Base-by-base conservation (phyloP, 2,797 vertebrate genomes). In the Crax fasciolata region DNA sequence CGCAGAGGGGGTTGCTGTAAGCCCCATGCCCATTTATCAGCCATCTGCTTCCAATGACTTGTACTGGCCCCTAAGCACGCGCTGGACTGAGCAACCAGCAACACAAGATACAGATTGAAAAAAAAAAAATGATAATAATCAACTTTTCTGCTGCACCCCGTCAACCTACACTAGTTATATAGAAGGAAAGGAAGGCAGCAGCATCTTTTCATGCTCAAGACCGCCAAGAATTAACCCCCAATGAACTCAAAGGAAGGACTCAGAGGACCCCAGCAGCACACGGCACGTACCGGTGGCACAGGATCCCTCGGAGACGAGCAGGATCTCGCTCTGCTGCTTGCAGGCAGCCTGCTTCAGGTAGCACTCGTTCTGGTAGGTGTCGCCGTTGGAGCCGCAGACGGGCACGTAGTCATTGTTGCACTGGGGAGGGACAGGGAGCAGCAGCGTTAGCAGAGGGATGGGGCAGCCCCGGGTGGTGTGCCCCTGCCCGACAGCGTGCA, bases 311-410 rank as follows among this genome's bases (percentile, higher is more conserved):
- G 99, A 99, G 92, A 98, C 97, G 76, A 99, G 98, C 63, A 99
- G 98, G n/a, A 99, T 99, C 96, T 99, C 99, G 2, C 98, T 99
- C 98, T 99, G 99, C 97, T 99, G 99, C 95, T 99, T 99, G 98
- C 99, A 99, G 79, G 99, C 99, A 28, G 99, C 99, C 87, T 99
- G 99, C 62, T 99, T 98, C 97, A 99, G 98, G 97, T 99, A 99
- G 96, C 99, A 99, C 74, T 99, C 99, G 0, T 99, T 99, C 98
- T 99, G 99, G 97, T 99, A 99, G 98, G 99, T 99, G 97, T 99
- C 99, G 10, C 99, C 99, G 68, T 99, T 99, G 98, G 99, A 99
- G 98, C 99, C 99, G 30, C 99, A 99, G 89, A 99, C 99, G 24
- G 99, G 99, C 97, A 98, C 98, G n/a, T 99, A 99, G 97, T 99